Percentiles rank a stretch among this genome's conserved stretches.
Evolutionary conservation across 2,113 vertebrate species (phyloP).

Genomic region (Chloebia gouldiae): DNA sequence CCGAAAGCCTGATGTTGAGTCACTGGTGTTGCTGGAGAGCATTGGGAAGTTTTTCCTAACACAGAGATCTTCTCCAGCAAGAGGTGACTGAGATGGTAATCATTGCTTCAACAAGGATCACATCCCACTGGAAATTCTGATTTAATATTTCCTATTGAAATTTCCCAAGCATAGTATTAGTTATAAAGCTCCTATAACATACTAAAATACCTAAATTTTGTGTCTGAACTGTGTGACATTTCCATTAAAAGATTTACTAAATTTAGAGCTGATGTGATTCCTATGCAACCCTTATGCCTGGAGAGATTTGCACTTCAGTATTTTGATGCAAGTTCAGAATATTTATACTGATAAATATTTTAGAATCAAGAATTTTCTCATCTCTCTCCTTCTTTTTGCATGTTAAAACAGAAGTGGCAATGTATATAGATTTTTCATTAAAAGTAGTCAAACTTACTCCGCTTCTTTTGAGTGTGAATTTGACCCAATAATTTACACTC

Average conservation of each 20-base stretch:
- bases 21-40: background rate
- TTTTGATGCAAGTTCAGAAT: background rate
- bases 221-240: constrained; percentile 38
- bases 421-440: background rate
- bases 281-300: background rate
- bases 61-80: background rate
- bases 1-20: background rate
- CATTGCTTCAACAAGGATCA: background rate
- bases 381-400: background rate
- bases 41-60: background rate
- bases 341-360: constrained; percentile 19
- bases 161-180: background rate
- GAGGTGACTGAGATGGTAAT: background rate
- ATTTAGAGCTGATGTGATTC: constrained; percentile 33
- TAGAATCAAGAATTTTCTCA: background rate
- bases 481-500: background rate
- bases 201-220: constrained; percentile 5
- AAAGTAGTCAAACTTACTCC: background rate
- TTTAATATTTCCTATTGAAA: constrained; percentile 17
- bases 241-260: constrained; percentile 42
- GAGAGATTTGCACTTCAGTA: background rate
- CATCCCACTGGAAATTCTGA: background rate
- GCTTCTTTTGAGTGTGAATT: background rate
- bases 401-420: background rate
- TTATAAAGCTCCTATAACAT: constrained; percentile 7